A percentile compares a stretch with the other conserved stretches of the same genome.
phyloP scores from a whole-genome alignment of 2,113 vertebrate species.

The Phalacrocorax pelagicus region DNA sequence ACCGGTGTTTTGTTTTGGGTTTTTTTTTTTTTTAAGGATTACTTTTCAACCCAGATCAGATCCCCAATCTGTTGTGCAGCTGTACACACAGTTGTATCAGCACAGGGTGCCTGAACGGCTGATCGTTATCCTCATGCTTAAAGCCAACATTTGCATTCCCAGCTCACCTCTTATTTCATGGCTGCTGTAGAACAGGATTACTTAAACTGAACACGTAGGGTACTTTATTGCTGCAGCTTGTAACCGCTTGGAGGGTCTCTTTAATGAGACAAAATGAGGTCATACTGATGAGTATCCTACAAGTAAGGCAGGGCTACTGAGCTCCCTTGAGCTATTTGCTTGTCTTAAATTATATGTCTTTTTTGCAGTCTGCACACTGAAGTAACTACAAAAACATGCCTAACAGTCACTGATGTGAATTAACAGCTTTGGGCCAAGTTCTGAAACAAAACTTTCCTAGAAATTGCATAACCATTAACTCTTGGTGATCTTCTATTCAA shows the following conservation, averaged over 20 bases:
- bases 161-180: not conserved
- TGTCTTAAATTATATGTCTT: slow-evolving; percentile 28
- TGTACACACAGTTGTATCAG: slow-evolving; percentile 62
- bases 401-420: not conserved
- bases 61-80: slow-evolving; percentile 32
- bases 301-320: not conserved
- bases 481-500: slow-evolving; percentile 17
- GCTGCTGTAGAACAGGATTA: not conserved
- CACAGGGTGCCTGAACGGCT: slow-evolving; percentile 30
- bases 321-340: slow-evolving; percentile 33
- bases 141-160: not conserved
- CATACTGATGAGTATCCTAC: not conserved
- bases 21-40: slow-evolving; percentile 43
- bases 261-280: slow-evolving; percentile 43
- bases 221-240: not conserved
- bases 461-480: slow-evolving; percentile 16
- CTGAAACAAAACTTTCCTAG: not conserved
- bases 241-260: not conserved
- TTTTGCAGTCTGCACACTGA: not conserved
- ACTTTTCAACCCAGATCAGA: slow-evolving; percentile 35
- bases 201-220: not conserved
- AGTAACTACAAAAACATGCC: slow-evolving; percentile 24
- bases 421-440: slow-evolving; percentile 42
- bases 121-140: slow-evolving; percentile 25
- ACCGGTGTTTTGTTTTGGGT: not conserved